Evolutionary conservation across 2,888 invertebrate species (phyloP), one percentile per base, ranked within the genome.

Genomic region (Scaptomyza tumidula): DNA sequence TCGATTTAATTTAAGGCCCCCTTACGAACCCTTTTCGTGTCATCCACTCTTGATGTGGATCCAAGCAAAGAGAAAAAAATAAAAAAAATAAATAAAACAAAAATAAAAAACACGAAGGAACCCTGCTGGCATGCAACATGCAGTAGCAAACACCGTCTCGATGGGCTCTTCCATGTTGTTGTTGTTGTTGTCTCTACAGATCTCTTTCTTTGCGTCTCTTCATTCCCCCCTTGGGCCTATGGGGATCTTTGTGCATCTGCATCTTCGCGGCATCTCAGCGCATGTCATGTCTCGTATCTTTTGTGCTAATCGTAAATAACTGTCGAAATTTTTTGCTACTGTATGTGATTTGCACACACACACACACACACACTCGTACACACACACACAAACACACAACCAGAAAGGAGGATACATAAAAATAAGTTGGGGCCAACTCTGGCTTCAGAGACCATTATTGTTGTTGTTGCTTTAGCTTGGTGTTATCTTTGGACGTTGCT

Each of bases 271-370:
- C 75, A 66, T 86, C 66, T 87, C 88, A 86, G 77, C 86, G 80
- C 88, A 88, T 83, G 83, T 86, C 83, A 86, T 88, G 83, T 88
- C 80, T 80, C 88, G 83, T 83, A 88, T 83, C 88, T 88, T 86
- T 82, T 88, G 86, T 83, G 83, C 83, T 83, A 83, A 83, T 85
- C 85, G 85, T 85, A 85, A 89, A 85, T 89, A 85, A 85, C 85
- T 89, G 85, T 85, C 89, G 85, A 85, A 85, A 85, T 89, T 89
- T 89, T 81, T 87, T 85, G 85, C 85, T 85, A 85, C 85, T 87
- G 85, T 85, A 81, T 85, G 88, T 86, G 83, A 83, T 88, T 88
- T 88, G 79, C 80, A 74, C 84, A 74, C 74, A 83, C 13, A 83
- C 9, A 46, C 41, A 41, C 41, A 16, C 16, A 41, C 10, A 41